Base-by-base conservation (phyloP, 2,888 invertebrate genomes). In the Margaritifera margaritifera region DNA sequence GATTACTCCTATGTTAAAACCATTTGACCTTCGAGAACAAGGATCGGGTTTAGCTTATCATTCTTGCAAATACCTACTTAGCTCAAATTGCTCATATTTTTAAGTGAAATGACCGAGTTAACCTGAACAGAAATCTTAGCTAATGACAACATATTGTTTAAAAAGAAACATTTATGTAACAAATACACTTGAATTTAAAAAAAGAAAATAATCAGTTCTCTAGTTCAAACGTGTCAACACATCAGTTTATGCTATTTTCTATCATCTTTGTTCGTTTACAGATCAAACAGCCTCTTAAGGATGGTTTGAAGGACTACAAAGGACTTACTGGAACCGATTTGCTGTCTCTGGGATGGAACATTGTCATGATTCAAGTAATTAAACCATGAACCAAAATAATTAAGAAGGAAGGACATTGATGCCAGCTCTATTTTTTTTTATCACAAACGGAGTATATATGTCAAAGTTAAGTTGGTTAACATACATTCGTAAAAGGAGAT, bases 341-440 rank as follows among this genome's bases (percentile, higher is more conserved):
- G n/a, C 52, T 61, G 19, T 65, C 71, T n/a, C 27, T 76, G 27
- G 59, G 66, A 5, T 76, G 76, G 76, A 76, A 76, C 54, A 65
- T 76, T 31, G 62, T 76, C 19, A 76, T 76, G 76, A 76, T 76
- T 57, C 69, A 76, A 69, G 76, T 76, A 60, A 18, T 18, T 22
- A 31, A 27, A 27, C n/a, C 3, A 31, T 11, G n/a, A 27, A 60
- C 19, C 25, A 25, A 59, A n/a, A 25, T 53, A 55, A 55, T n/a
- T 15, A 42, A 56, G 11, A 22, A 54, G 22, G 31, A 51, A n/a
- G 31, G 55, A 54, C 55, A 55, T 22, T 64, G 64, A 31, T 31
- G 31, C 31, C 50, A 64, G 15, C 18, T 64, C 22, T 18, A 56
- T 64, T 18, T 20, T 63, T 4, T 22, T 25, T 27, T 20, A 51